Conservation (phyloP, 37 sponge, comb jelly and placozoan genomes). For the Ephydatia muelleri region DNA sequence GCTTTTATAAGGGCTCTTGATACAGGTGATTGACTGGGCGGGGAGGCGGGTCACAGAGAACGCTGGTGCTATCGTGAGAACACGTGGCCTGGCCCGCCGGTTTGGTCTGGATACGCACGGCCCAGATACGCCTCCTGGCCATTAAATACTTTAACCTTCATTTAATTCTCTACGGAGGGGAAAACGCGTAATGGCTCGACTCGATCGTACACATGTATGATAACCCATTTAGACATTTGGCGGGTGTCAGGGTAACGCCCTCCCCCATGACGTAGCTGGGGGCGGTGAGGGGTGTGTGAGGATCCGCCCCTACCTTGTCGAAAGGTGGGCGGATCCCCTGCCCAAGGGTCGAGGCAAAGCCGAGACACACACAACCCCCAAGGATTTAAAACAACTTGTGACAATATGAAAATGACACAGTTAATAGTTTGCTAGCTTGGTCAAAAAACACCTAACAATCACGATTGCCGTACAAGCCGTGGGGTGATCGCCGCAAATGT, state of each 20-base stretch:
- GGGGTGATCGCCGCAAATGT: not conserved
- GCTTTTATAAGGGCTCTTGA: conserved; percentile 1
- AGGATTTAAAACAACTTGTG: not conserved
- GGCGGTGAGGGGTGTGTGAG: not conserved
- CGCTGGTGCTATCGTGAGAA: not conserved
- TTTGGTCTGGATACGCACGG: not conserved
- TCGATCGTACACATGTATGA: not conserved
- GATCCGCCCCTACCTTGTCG: not conserved
- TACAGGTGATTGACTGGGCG: not conserved
- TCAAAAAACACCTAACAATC: not conserved
- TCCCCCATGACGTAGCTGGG: not conserved
- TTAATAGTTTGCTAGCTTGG: not conserved
- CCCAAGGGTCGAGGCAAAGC: not conserved
- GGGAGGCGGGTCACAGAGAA: not conserved
- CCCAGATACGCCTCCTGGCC: not conserved
- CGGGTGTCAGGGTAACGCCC: not conserved
- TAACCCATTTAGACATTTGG: too few relatives aligned
- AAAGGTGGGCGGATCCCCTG: not conserved
- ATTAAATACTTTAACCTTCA: not conserved
- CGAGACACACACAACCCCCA: not conserved
- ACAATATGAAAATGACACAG: not conserved
- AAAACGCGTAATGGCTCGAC: not conserved
- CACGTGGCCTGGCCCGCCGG: not conserved
- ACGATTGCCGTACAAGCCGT: not conserved
- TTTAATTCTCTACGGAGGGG: not conserved